Evolutionary conservation across 2,113 vertebrate species (phyloP), one percentile per base, ranked within the genome.

Genomic region (Trochalopteron elliotii): DNA sequence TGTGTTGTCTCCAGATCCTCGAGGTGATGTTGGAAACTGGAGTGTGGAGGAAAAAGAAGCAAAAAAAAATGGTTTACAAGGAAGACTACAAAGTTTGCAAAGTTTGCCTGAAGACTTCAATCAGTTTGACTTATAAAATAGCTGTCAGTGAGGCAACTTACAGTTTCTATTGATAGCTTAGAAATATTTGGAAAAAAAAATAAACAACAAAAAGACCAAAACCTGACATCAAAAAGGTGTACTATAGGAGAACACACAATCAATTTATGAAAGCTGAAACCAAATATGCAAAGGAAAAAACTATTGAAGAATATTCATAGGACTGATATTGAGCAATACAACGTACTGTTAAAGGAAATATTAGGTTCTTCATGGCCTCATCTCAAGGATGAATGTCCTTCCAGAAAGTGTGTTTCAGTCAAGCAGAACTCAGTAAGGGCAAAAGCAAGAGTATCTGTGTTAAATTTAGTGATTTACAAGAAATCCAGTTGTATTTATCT

Each of bases 141-240:
- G 7, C 4, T 74, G 16, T 22, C 4, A 1, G 18, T 70, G 17
- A 63, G 22, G 7, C 11, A 89, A 63, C 3, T 55, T 72, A 40
- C 3, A 37, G 11, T 24, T 8, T 60, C 61, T 83, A 49, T 17
- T 42, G 35, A 42, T 55, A 39, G n/a, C 5, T 81, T 60, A 75
- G 30, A 78, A 35, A 63, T 17, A 30, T 15, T 47, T 14, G 3
- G 9, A n/a, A 74, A 57, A 77, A 19, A 21, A 35, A 24, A 31
- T 7, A 33, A 30, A 14, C 16, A 50, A 56, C 28, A 61, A 64
- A 86, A 83, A 28, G 13, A 59, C 7, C 6, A 42, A 75, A 65
- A 67, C 1, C 8, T 56, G 30, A 56, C 23, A 63, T 63, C 33
- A 67, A 78, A 84, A 60, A 7, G 0, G 2, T 1, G 0, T 40